A percentile compares a stretch with the other conserved stretches of the same genome.
Conservation (phyloP, 2,797 vertebrate species). For the Sarcophilus harrisii region DNA sequence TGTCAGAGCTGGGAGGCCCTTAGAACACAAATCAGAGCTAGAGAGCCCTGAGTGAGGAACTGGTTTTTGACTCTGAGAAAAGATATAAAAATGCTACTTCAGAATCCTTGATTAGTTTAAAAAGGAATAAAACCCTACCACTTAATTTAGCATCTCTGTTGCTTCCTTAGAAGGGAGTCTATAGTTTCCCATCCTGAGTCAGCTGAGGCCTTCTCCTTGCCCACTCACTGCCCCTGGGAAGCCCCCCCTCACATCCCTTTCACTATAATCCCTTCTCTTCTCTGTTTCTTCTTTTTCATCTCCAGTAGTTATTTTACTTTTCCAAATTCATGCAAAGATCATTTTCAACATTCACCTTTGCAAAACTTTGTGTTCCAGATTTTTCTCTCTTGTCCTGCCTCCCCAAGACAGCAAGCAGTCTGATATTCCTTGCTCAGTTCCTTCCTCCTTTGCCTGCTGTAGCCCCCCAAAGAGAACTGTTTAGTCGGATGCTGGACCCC, state of each 20-base stretch:
- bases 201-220: background rate
- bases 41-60: background rate
- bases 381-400: too few species aligned
- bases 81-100: background rate
- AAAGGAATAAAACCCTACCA: background rate
- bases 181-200: background rate
- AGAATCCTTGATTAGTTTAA: background rate
- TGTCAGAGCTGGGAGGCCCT: background rate
- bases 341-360: too few species aligned
- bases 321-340: too few species aligned
- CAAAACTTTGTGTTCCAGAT: too few species aligned
- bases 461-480: background rate
- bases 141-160: background rate
- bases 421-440: too few species aligned
- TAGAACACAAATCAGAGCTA: background rate
- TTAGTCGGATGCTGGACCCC: background rate
- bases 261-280: background rate
- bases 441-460: rapidly evolving
- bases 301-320: too few species aligned
- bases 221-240: background rate
- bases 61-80: background rate
- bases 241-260: background rate
- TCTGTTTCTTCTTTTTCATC: too few species aligned
- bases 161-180: background rate
- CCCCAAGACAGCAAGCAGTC: too few species aligned